Percentiles rank a stretch among this genome's conserved stretches.
These are phyloP conservation scores for Pelusios castaneus DNA, from an alignment of 2,113 vertebrate species.

Conservation along the genomic window DNA sequence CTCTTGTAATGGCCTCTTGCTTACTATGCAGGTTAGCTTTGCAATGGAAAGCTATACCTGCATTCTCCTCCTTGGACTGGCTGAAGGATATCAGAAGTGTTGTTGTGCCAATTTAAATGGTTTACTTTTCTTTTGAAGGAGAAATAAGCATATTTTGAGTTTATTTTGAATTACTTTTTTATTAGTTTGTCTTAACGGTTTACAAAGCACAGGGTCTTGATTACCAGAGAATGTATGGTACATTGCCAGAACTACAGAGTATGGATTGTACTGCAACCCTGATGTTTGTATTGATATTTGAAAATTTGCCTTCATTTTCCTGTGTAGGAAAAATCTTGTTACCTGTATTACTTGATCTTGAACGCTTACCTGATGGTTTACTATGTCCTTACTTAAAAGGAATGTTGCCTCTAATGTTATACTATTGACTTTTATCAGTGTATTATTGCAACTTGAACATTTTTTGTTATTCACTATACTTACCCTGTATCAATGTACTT, in stretches of 20 bases:
- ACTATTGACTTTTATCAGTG: slow-evolving; percentile 73
- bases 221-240: slow-evolving; percentile 71
- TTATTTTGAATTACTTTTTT: slow-evolving; percentile 38
- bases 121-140: slow-evolving; percentile 28
- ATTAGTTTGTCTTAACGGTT: slow-evolving; percentile 60
- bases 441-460: slow-evolving; percentile 77
- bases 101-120: slow-evolving; percentile 5
- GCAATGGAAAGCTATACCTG: slow-evolving; percentile 21
- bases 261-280: slow-evolving; percentile 74
- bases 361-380: slow-evolving; percentile 76
- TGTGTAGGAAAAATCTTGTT: slow-evolving; percentile 78
- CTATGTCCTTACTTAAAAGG: slow-evolving; percentile 78
- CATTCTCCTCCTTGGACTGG: slow-evolving; percentile 43
- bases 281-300: slow-evolving; percentile 79
- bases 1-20: not conserved
- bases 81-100: slow-evolving; percentile 41
- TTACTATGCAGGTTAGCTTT: slow-evolving; percentile 29
- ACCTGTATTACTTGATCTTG: slow-evolving; percentile 83
- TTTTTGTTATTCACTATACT: slow-evolving; percentile 78
- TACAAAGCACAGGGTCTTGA: slow-evolving; percentile 66
- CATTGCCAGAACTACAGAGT: slow-evolving; percentile 67
- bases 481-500: slow-evolving; percentile 82
- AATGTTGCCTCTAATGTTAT: slow-evolving; percentile 80
- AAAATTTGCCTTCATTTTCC: slow-evolving; percentile 84
- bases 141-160: slow-evolving; percentile 33